Evolutionary conservation across 1,140 invertebrate genomes (phyloP), one percentile per base, ranked within the genome.

Genomic region (Drosophila ercepeae): DNA sequence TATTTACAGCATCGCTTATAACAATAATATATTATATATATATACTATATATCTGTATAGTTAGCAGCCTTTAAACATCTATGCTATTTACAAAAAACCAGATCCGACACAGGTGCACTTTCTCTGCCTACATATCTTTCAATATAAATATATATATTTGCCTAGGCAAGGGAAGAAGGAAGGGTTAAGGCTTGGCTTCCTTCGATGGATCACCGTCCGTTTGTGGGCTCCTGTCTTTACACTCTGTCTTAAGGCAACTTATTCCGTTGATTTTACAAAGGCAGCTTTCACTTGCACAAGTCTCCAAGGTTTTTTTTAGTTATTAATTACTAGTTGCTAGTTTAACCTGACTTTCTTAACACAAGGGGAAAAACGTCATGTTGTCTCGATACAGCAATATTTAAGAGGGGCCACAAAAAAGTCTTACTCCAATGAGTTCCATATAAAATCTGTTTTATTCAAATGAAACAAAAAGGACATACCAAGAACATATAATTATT

Each of bases 241-340:
- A 57, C 59, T 58, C 39, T 71, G 57, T 77, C 71, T 78, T 78
- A 83, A 73, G 54, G 39, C 54, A 74, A 67, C 75, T 83, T 77
- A 58, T 74, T 74, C 64, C 59, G 44, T 83, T 45, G 74, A 86
- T 86, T 86, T 86, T 86, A 86, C 82, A 86, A 75, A 86, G 82
- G 82, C 82, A 86, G 82, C 82, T 88, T 79, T 86, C 27, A 51
- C 60, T 61, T 75, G 60, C 72, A 73, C 55, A 61, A 44, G 14
- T 49, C 46, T 14, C 41, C 67, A 21, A 61, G 52, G 68, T 52
- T 32, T 29, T 53, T n/a, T n/a, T n/a, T n/a, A n/a, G n/a, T n/a
- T n/a, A n/a, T n/a, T n/a, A n/a, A n/a, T n/a, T n/a, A n/a, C n/a
- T n/a, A n/a, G n/a, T n/a, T n/a, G n/a, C n/a, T n/a, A n/a, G n/a